These are phyloP conservation scores for Apamea epomidion DNA, from an alignment of 2,888 invertebrate genomes.

Conservation along the genomic window DNA sequence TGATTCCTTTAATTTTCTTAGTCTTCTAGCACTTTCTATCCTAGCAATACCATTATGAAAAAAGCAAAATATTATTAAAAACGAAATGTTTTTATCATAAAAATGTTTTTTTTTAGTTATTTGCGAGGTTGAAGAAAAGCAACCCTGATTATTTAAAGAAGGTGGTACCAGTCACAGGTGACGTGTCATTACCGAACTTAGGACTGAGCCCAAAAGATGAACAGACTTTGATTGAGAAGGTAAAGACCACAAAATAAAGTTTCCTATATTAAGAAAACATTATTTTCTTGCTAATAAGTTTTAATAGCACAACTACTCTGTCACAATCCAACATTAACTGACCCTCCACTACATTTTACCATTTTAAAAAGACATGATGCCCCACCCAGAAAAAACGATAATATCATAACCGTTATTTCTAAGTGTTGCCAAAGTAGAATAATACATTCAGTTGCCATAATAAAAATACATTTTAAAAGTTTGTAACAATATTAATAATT, in stretches of 20 bases:
- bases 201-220: constrained; percentile 92
- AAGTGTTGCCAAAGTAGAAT: neutral
- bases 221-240: constrained; percentile 66
- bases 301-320: neutral
- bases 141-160: constrained; percentile 92
- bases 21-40: neutral
- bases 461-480: neutral
- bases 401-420: neutral
- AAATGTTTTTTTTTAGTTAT: constrained; percentile 90
- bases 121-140: constrained; percentile 92
- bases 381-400: neutral
- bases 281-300: neutral
- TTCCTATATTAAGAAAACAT: neutral
- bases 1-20: no score
- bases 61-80: neutral
- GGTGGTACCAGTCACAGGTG: constrained; percentile 93
- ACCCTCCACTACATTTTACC: neutral
- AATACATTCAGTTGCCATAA: neutral
- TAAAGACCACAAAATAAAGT: constrained; percentile 17
- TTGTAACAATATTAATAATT: neutral
- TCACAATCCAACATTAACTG: neutral
- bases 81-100: neutral
- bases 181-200: constrained; percentile 93
- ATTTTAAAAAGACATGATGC: no score
- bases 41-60: neutral